Percentiles rank a stretch among this genome's conserved stretches.
These are phyloP conservation scores for Osmoderma eremita DNA, from an alignment of 2,888 invertebrate genomes.

Conservation along the genomic window DNA sequence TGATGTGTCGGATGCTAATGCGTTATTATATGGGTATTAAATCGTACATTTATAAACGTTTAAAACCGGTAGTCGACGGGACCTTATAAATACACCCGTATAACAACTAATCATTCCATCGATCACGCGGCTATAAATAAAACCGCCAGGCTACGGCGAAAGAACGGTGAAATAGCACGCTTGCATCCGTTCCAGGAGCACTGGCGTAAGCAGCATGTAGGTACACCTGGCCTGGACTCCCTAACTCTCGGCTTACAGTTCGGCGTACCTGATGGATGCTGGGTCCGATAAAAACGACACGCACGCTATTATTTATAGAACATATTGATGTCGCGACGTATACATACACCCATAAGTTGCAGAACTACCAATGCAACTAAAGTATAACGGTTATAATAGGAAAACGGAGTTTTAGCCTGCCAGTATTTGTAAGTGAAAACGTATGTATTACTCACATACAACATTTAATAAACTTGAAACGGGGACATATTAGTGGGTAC, in stretches of 20 bases:
- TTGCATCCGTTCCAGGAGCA: slow-evolving; percentile 7
- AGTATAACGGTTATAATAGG: too few relatives aligned
- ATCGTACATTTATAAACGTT: too few relatives aligned
- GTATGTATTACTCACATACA: too few relatives aligned
- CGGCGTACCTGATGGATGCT: slow-evolving; percentile 24
- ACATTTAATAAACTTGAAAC: too few relatives aligned
- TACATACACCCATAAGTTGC: background rate
- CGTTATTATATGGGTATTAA: slow-evolving; percentile 12
- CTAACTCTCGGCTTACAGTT: slow-evolving; percentile 10
- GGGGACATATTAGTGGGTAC: too few relatives aligned
- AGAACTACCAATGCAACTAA: too few relatives aligned
- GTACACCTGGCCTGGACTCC: slow-evolving; percentile 26
- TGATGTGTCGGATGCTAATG: slow-evolving; percentile 4
- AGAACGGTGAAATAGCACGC: background rate
- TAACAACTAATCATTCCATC: slow-evolving; percentile 33
- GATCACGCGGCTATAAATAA: slow-evolving; percentile 40
- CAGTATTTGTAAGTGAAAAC: too few relatives aligned
- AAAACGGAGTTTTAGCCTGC: too few relatives aligned
- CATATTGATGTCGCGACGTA: slow-evolving; percentile 11
- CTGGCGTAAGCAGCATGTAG: too few relatives aligned
- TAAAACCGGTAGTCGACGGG: too few relatives aligned
- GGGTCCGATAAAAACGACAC: slow-evolving; percentile 13
- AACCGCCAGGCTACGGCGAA: slow-evolving; percentile 4
- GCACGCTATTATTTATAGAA: slow-evolving; percentile 25
- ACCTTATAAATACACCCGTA: too few relatives aligned